Percentiles rank a stretch among this genome's conserved stretches.
Evolutionary conservation across 1,140 invertebrate genomes (phyloP).

Genomic region (Leptinotarsa undecemlineata): DNA sequence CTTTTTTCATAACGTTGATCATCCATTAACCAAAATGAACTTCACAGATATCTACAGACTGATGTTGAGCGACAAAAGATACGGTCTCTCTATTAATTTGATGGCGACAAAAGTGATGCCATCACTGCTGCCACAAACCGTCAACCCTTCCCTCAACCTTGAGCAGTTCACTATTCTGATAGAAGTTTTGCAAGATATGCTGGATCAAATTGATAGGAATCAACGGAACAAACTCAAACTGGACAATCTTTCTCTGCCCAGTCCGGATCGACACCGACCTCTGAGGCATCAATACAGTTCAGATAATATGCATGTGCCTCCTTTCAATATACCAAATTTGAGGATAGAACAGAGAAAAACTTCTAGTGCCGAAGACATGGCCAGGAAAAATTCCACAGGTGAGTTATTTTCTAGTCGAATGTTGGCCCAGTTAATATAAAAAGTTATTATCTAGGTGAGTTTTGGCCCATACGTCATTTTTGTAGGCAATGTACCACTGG

Average conservation of each 20-base stretch:
- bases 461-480: too few species aligned
- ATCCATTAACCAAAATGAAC: background rate
- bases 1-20: too few species aligned
- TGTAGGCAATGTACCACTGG: too few species aligned
- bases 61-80: constrained; percentile 90
- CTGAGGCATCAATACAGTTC: constrained; percentile 82
- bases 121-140: constrained; percentile 86
- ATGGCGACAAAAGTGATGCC: constrained; percentile 95
- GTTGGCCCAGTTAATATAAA: too few species aligned
- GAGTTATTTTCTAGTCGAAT: constrained; percentile 21
- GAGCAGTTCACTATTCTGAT: constrained; percentile 88
- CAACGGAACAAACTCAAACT: constrained; percentile 83
- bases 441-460: too few species aligned
- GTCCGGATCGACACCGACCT: constrained; percentile 74
- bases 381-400: constrained; percentile 80
- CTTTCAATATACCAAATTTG: constrained; percentile 84
- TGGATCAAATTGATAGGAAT: constrained; percentile 87
- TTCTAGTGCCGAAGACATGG: constrained; percentile 86
- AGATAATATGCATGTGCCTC: constrained; percentile 82
- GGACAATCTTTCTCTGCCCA: constrained; percentile 75
- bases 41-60: constrained; percentile 87
- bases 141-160: constrained; percentile 86
- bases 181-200: constrained; percentile 91
- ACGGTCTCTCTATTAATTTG: constrained; percentile 87
- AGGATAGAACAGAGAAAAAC: constrained; percentile 84